These are phyloP conservation scores for Spodoptera exigua DNA, from an alignment of 2,888 invertebrate genomes.

Conservation along the genomic window DNA sequence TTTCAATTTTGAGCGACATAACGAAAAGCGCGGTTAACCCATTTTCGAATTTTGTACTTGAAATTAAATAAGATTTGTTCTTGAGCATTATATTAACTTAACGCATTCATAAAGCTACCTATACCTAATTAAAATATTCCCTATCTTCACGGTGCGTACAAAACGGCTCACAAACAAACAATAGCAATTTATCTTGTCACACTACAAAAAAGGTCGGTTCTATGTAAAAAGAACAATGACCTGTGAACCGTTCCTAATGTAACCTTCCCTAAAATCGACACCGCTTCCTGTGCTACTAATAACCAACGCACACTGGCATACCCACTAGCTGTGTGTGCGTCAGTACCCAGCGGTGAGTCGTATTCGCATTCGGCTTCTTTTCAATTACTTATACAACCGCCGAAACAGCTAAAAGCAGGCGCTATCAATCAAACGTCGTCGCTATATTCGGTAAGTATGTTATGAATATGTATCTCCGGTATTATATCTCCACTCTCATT, in stretches of 20 bases:
- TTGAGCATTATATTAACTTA: slow-evolving; percentile 39
- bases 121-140: slow-evolving; percentile 55
- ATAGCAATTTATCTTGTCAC: slow-evolving; percentile 79
- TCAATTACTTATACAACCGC: slow-evolving; percentile 56
- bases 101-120: slow-evolving; percentile 20
- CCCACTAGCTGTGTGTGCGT: slow-evolving; percentile 46
- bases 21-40: slow-evolving; percentile 58
- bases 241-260: slow-evolving; percentile 81
- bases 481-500: slow-evolving; percentile 64
- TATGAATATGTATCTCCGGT: slow-evolving; percentile 74
- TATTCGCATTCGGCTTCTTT: slow-evolving; percentile 55
- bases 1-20: slow-evolving; percentile 72
- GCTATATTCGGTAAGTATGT: slow-evolving; percentile 62
- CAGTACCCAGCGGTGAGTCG: slow-evolving; percentile 37
- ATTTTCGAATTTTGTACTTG: slow-evolving; percentile 54
- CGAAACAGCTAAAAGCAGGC: slow-evolving; percentile 56
- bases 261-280: slow-evolving; percentile 87
- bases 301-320: slow-evolving; percentile 72
- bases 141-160: slow-evolving; percentile 59
- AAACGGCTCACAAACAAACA: slow-evolving; percentile 73
- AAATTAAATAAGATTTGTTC: slow-evolving; percentile 33
- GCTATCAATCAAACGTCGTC: slow-evolving; percentile 64
- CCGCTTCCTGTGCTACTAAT: slow-evolving; percentile 84
- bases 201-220: slow-evolving; percentile 74
- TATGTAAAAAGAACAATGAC: slow-evolving; percentile 85